Percentiles rank a stretch among this genome's conserved stretches.
phyloP scores from a whole-genome alignment of 2,113 vertebrate genomes.

The Brachyistius frenatus region DNA sequence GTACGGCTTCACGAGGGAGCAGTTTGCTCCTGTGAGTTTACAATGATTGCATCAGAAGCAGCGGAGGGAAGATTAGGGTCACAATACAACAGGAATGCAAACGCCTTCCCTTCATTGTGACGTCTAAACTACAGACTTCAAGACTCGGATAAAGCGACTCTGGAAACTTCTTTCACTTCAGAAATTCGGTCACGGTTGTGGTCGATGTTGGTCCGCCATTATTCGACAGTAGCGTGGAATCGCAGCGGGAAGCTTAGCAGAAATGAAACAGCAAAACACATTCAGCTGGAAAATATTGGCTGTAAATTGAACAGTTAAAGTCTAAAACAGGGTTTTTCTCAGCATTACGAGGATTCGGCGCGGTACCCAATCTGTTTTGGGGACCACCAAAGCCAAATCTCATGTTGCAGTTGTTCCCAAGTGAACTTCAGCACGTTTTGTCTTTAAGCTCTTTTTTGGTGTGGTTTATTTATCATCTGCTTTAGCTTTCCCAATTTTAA shows the following conservation, averaged over 20 bases:
- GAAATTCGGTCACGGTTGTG: slow-evolving; percentile 1
- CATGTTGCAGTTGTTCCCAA: too few relatives aligned
- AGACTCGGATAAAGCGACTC: background rate
- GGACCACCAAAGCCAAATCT: too few relatives aligned
- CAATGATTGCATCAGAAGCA: slow-evolving; percentile 48
- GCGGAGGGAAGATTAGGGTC: slow-evolving; percentile 38
- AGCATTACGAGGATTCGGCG: too few relatives aligned
- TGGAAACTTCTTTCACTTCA: slow-evolving; percentile 5
- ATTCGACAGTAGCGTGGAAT: slow-evolving; percentile 3
- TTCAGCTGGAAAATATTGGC: background rate
- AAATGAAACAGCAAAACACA: background rate
- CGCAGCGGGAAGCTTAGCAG: background rate
- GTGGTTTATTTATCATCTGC: too few relatives aligned
- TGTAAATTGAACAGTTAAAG: background rate
- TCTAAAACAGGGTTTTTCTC: too few relatives aligned
- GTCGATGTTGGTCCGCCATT: background rate
- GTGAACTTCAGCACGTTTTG: too few relatives aligned
- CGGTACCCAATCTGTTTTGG: too few relatives aligned
- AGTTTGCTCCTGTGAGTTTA: slow-evolving; percentile 39
- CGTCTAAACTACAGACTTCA: slow-evolving; percentile 22
- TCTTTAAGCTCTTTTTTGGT: too few relatives aligned
- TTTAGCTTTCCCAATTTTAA: too few relatives aligned
- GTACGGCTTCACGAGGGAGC: background rate
- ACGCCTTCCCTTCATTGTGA: slow-evolving; percentile 11
- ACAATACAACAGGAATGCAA: slow-evolving; percentile 35